Conservation (phyloP, 2,888 invertebrate species). For the Chloroclysta siterata region DNA sequence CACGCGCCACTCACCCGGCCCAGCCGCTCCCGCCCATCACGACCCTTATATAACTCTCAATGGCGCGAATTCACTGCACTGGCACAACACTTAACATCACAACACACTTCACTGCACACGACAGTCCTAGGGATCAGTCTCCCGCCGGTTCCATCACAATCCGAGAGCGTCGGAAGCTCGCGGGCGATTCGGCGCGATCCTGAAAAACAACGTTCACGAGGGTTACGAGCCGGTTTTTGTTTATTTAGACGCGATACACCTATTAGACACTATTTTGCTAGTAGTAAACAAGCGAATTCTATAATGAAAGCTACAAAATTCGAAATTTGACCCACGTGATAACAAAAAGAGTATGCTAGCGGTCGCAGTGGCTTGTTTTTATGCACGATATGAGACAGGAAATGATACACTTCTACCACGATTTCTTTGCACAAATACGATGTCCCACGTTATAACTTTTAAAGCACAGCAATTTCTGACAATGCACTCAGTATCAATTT, state of each 20-base stretch:
- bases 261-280: slow-evolving; percentile 24
- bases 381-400: slow-evolving; percentile 78
- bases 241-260: slow-evolving; percentile 46
- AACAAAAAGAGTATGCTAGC: slow-evolving; percentile 78
- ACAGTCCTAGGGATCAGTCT: slow-evolving; percentile 57
- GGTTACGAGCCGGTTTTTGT: slow-evolving; percentile 71
- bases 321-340: slow-evolving; percentile 84
- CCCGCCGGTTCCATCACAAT: slow-evolving; percentile 73
- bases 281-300: slow-evolving; percentile 38
- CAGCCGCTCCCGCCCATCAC: slow-evolving; percentile 67
- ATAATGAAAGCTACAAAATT: slow-evolving; percentile 55
- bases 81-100: slow-evolving; percentile 58
- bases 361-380: slow-evolving; percentile 79
- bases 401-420: slow-evolving; percentile 74
- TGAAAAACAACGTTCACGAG: slow-evolving; percentile 75
- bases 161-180: slow-evolving; percentile 51
- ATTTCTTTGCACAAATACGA: slow-evolving; percentile 46
- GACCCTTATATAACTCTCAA: slow-evolving; percentile 73
- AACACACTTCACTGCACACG: slow-evolving; percentile 58
- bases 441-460: slow-evolving; percentile 20
- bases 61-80: slow-evolving; percentile 63
- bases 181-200: slow-evolving; percentile 71
- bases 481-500: slow-evolving; percentile 42
- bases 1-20: slow-evolving; percentile 72
- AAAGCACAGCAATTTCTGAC: slow-evolving; percentile 24